Evolutionary conservation across 2,888 invertebrate genomes (phyloP).

Genomic region (Girardia tigrina): DNA sequence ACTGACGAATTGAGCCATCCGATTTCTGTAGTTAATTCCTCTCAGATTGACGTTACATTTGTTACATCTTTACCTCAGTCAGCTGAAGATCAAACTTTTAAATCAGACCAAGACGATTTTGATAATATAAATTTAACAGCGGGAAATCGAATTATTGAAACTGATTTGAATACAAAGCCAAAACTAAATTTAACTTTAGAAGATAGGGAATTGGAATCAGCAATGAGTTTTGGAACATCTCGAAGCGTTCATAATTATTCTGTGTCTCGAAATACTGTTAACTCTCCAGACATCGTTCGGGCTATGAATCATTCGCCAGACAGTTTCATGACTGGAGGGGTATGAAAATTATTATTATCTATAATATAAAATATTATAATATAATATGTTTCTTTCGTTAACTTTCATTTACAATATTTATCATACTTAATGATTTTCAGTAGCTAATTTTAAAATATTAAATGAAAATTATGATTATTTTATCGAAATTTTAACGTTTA

Average conservation of each 20-base stretch:
- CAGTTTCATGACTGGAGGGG: slow-evolving; percentile 24
- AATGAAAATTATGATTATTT: too few species aligned
- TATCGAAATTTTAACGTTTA: too few species aligned
- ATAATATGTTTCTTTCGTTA: too few species aligned
- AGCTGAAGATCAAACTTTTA: not conserved
- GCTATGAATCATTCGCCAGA: not conserved
- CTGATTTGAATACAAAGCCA: not conserved
- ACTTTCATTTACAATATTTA: too few species aligned
- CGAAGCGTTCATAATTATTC: not conserved
- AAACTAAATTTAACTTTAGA: not conserved
- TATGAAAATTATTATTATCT: not conserved
- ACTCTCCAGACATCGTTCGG: not conserved
- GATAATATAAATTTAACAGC: not conserved
- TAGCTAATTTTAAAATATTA: too few species aligned
- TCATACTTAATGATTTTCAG: too few species aligned
- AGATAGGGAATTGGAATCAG: slow-evolving; percentile 5
- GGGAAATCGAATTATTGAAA: not conserved
- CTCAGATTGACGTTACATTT: slow-evolving; percentile 1
- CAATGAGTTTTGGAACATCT: slow-evolving; percentile 5
- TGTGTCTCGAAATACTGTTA: not conserved
- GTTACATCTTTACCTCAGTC: not conserved
- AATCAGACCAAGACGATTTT: not conserved
- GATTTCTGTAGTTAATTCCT: not conserved
- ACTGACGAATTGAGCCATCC: not conserved
- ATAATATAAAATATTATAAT: too few species aligned